phyloP scores from a whole-genome alignment of 2,113 vertebrate species.

The Pomatorhinus ruficollis region DNA sequence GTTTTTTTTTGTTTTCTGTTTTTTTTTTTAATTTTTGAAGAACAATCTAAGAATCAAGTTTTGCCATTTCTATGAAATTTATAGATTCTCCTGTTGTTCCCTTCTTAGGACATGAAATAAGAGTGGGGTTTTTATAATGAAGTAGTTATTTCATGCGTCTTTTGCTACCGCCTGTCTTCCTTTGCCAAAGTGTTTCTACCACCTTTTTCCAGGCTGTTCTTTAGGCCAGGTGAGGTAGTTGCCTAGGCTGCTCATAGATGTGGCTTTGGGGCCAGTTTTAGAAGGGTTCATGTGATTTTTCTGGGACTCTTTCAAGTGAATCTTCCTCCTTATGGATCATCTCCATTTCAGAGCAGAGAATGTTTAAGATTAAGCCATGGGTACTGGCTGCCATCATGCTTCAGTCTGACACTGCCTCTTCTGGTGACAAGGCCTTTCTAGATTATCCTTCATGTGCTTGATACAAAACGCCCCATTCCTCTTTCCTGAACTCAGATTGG shows the following conservation, averaged over 20 bases:
- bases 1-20: no score
- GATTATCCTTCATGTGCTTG: background rate
- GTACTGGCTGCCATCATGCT: fast-evolving
- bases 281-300: background rate
- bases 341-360: background rate
- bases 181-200: background rate
- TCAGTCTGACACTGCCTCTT: background rate
- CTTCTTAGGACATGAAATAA: background rate
- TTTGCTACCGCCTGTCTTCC: background rate
- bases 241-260: background rate
- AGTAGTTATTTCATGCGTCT: background rate
- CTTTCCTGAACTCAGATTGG: background rate
- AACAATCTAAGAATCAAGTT: background rate
- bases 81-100: background rate
- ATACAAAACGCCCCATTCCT: fast-evolving
- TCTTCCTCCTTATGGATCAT: background rate
- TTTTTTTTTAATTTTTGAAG: background rate
- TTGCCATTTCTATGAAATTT: background rate
- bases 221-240: background rate
- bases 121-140: background rate
- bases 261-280: background rate
- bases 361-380: background rate
- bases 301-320: background rate
- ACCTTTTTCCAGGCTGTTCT: background rate
- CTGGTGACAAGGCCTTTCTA: background rate